Evolutionary conservation across 2,888 invertebrate genomes (phyloP), one percentile per base, ranked within the genome.

Genomic region (Hydriomena furcata): DNA sequence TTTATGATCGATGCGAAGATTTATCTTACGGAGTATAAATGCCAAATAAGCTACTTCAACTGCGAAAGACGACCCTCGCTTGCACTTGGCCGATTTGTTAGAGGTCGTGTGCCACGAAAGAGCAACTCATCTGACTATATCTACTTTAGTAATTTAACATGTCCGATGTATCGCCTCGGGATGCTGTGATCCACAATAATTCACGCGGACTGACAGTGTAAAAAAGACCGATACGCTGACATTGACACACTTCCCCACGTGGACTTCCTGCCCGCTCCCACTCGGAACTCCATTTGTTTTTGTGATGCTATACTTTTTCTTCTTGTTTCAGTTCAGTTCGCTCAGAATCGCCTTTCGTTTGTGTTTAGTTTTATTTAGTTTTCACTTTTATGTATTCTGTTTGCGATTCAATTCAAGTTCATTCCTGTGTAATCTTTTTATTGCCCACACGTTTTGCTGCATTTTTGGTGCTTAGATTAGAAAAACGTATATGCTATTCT

Each of bases 241-340:
- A 87, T 86, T 88, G 88, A 87, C 87, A 87, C 82, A 84, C 70
- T 82, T 86, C 73, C 64, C 69, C 67, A 64, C 65, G 70, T 66
- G 67, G 71, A 69, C 73, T 80, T 79, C 78, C 82, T 76, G 74
- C 69, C 71, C 66, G 64, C 69, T 66, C 62, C 21, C 65, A 59
- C 65, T 67, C 71, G 61, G 66, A 68, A 68, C 67, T 67, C 62
- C 65, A 71, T 72, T 76, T 73, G 66, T 70, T 79, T 77, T 76
- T 68, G 62, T 69, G 53, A 50, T 50, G 37, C 51, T 55, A 53
- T 34, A 66, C 61, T 68, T 74, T 73, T 73, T 65, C 32, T 62
- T 71, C 63, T 65, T 71, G 49, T 48, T 58, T 57, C 45, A 52
- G 40, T 32, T 50, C 72, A 66, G 63, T 68, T 69, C 73, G 65